Percentiles rank a stretch among this genome's conserved stretches.
These are phyloP conservation scores for Benitochromis conjunctus DNA, from an alignment of 2,113 vertebrate species.

Conservation along the genomic window DNA sequence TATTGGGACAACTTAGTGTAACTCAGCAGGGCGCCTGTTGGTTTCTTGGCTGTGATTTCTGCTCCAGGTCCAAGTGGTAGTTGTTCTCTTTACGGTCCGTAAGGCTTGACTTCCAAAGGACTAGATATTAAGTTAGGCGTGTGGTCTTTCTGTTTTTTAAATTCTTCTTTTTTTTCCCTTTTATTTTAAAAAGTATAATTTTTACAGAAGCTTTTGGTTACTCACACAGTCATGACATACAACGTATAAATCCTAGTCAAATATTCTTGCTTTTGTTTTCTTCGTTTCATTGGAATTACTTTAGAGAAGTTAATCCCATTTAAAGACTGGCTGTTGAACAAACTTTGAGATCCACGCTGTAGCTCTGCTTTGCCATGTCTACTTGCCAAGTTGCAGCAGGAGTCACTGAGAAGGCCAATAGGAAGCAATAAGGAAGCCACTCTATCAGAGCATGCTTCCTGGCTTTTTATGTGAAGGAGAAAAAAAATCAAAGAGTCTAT, in stretches of 20 bases:
- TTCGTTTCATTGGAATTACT: neutral
- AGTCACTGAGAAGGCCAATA: constrained; percentile 34
- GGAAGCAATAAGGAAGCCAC: constrained; percentile 71
- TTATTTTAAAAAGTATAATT: neutral
- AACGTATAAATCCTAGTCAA: neutral
- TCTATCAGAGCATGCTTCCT: constrained; percentile 48
- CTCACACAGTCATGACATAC: neutral
- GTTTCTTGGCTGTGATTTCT: constrained; percentile 20
- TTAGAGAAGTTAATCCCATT: neutral
- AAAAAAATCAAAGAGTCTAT: neutral
- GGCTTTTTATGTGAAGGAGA: neutral
- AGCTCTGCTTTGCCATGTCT: neutral
- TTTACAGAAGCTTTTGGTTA: neutral
- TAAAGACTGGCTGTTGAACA: neutral
- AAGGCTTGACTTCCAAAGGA: neutral
- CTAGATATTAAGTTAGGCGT: neutral
- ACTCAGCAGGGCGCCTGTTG: constrained; percentile 18
- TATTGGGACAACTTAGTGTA: constrained; percentile 46
- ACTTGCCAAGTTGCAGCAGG: constrained; percentile 1
- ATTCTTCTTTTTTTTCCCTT: neutral
- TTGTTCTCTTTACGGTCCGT: neutral
- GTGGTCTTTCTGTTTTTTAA: neutral
- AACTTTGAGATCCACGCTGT: neutral
- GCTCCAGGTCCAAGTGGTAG: neutral
- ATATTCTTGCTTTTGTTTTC: neutral